Evolutionary conservation across 2,888 invertebrate genomes (phyloP), one percentile per base, ranked within the genome.

Genomic region (Hyalella azteca): DNA sequence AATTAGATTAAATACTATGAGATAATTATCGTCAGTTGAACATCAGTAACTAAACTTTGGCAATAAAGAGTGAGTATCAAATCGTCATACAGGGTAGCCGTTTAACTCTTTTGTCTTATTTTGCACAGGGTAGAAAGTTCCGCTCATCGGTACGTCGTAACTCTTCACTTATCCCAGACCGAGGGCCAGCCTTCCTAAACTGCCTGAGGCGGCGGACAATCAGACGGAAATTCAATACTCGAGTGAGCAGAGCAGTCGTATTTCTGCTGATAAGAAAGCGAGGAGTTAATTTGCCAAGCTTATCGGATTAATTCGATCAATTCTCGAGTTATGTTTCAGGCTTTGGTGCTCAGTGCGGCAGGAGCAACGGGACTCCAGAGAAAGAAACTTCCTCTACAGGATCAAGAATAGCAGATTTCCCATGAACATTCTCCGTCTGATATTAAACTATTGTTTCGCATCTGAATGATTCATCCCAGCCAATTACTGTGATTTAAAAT

Each of bases 251-350:
- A 15, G 36, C 2, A 36, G 66, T 66, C 66, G 66, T 66, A 66
- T 66, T 66, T 66, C 66, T 66, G 36, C 36, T 66, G 66, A 66
- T 66, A 66, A 66, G 66, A 66, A 66, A 66, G 36, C 32, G 66
- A 66, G 66, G 66, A 36, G 66, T 66, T 66, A 66, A 66, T 66
- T 66, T 66, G 66, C 66, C 36, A 7, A 13, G 66, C 66, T 66
- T 66, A 66, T 66, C 66, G 66, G 66, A 66, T 66, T 36, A 66
- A 66, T 66, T 66, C 36, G 66, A 66, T 66, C 66, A 29, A 66
- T 66, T 66, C 36, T 19, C 36, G 36, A 66, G 66, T 66, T 66
- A 66, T 66, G 66, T 66, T 36, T 36, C 32, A 32, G n/a, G 66
- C 22, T 66, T 66, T 36, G 22, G 54, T 22, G 26, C 29, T 54